Evolutionary conservation across 2,113 vertebrate genomes (phyloP).

Genomic region (Columbina picui): DNA sequence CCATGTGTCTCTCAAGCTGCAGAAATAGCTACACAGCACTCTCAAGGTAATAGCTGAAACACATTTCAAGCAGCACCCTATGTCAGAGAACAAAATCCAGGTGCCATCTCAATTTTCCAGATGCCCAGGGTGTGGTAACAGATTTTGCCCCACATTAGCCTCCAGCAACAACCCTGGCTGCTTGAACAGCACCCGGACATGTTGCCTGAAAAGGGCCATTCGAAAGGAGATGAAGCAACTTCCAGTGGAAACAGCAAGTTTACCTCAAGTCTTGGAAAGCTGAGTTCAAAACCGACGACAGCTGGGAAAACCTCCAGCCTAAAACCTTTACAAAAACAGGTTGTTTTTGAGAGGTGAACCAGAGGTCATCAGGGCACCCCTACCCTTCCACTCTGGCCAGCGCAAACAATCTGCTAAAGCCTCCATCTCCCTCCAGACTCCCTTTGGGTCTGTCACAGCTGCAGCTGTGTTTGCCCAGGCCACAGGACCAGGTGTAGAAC

Average conservation of each 20-base stretch:
- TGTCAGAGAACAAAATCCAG: neutral
- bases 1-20: neutral
- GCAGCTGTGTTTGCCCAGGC: neutral
- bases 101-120: neutral
- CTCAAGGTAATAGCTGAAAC: neutral
- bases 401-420: neutral
- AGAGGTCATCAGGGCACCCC: neutral
- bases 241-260: neutral
- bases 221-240: neutral
- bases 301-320: neutral
- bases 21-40: neutral
- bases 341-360: neutral
- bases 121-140: neutral
- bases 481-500: fast-evolving
- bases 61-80: neutral
- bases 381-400: neutral
- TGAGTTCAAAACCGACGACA: neutral
- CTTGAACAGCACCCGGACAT: neutral
- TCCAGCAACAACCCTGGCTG: neutral
- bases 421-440: fast-evolving
- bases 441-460: fast-evolving
- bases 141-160: neutral
- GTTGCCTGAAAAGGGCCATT: neutral
- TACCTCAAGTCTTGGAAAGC: neutral
- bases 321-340: neutral